Evolutionary conservation across 2,797 vertebrate species (phyloP).

Genomic region (Acanthornis magna): DNA sequence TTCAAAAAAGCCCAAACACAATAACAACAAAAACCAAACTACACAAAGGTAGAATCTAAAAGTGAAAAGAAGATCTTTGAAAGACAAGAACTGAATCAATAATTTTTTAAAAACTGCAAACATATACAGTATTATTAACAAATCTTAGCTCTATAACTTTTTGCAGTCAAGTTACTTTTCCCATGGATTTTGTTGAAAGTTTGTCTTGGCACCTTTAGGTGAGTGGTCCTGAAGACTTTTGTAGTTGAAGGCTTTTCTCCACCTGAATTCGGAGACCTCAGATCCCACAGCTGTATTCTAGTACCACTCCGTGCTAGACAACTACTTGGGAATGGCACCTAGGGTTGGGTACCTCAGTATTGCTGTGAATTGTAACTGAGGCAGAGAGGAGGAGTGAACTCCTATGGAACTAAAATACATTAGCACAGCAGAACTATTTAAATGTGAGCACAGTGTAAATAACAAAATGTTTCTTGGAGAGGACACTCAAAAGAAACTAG

Average conservation of each 20-base stretch:
- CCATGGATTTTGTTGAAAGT: background rate
- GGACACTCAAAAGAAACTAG: slow-evolving; percentile 3
- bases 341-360: background rate
- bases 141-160: background rate
- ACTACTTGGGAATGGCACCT: background rate
- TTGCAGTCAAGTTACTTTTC: background rate
- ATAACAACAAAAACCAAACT: background rate
- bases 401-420: slow-evolving; percentile 18
- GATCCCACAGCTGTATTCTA: background rate
- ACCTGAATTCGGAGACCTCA: background rate
- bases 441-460: slow-evolving; percentile 34
- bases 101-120: background rate
- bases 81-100: background rate
- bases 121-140: background rate
- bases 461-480: background rate
- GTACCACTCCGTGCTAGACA: background rate
- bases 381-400: background rate
- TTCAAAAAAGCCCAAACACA: background rate
- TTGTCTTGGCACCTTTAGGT: background rate
- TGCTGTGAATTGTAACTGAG: background rate
- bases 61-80: background rate
- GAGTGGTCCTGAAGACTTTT: background rate
- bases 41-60: background rate
- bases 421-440: slow-evolving; percentile 36
- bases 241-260: background rate